Evolutionary conservation across 2,888 invertebrate genomes (phyloP).

Genomic region (Drosophila pseudotakahashii): DNA sequence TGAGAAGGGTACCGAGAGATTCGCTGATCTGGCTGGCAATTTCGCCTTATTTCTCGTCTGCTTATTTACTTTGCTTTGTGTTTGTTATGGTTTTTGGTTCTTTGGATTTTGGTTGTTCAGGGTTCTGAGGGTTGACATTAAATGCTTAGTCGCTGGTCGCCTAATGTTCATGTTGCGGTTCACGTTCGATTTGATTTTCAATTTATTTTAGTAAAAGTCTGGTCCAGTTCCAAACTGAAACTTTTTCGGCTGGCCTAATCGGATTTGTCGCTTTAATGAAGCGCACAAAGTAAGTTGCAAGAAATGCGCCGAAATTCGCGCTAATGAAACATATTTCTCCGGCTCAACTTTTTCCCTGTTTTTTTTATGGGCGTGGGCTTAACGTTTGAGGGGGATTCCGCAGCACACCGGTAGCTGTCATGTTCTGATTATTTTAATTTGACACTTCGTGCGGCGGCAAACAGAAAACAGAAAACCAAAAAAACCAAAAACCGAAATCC

Average conservation of each 20-base stretch:
- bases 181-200: constrained; percentile 77
- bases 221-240: too few species aligned
- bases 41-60: constrained; percentile 31
- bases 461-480: constrained; percentile 16
- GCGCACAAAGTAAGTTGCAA: constrained; percentile 72
- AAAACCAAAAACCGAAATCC: constrained; percentile 10
- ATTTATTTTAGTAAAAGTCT: constrained; percentile 61
- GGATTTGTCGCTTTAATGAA: constrained; percentile 80
- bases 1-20: constrained; percentile 34
- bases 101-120: background rate
- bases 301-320: constrained; percentile 73
- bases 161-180: constrained; percentile 80
- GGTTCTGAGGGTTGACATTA: constrained; percentile 58
- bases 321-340: constrained; percentile 65
- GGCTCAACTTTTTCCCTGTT: constrained; percentile 17
- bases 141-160: constrained; percentile 79
- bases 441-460: constrained; percentile 67
- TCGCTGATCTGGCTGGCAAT: constrained; percentile 41
- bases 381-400: constrained; percentile 1
- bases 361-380: constrained; percentile 37
- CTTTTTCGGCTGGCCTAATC: constrained; percentile 56
- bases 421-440: constrained; percentile 81
- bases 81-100: constrained; percentile 21
- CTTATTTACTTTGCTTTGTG: constrained; percentile 36
- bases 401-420: constrained; percentile 76